phyloP scores from a whole-genome alignment of 2,888 invertebrate genomes.

The Scrobipalpa atriplicella region DNA sequence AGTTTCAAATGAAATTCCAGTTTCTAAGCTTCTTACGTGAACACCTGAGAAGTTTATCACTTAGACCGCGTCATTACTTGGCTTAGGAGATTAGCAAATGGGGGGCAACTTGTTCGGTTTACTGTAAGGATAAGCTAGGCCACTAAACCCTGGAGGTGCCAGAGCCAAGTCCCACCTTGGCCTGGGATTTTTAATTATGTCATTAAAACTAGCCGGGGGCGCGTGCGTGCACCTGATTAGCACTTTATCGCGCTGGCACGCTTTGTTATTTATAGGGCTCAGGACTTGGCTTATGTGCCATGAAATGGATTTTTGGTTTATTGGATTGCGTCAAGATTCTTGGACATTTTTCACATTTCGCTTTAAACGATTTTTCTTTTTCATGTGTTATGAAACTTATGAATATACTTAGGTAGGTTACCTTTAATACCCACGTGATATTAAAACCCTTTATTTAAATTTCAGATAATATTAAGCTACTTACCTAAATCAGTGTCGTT shows the following conservation, averaged over 20 bases:
- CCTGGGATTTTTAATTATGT: constrained; percentile 72
- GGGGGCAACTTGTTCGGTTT: constrained; percentile 72
- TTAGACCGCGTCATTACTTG: constrained; percentile 62
- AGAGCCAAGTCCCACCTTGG: constrained; percentile 57
- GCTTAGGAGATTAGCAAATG: constrained; percentile 76
- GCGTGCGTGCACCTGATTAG: constrained; percentile 73
- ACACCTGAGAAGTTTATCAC: constrained; percentile 59
- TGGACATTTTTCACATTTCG: constrained; percentile 1
- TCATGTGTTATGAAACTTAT: background rate
- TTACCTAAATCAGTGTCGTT: background rate
- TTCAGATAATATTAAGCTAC: background rate
- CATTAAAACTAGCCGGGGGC: constrained; percentile 67
- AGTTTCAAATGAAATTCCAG: background rate
- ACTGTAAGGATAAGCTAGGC: constrained; percentile 67
- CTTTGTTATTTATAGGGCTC: constrained; percentile 65
- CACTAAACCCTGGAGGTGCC: constrained; percentile 51
- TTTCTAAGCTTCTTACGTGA: constrained; percentile 1
- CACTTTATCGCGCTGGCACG: constrained; percentile 63
- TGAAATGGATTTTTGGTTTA: constrained; percentile 44
- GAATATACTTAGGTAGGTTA: too few relatives aligned
- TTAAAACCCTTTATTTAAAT: background rate
- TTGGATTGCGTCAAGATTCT: constrained; percentile 29
- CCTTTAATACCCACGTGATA: too few relatives aligned
- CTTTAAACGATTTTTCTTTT: background rate
- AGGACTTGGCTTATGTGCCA: constrained; percentile 38